Evolutionary conservation across 2,797 vertebrate genomes (phyloP).

Genomic region (Chiroxiphia lanceolata): DNA sequence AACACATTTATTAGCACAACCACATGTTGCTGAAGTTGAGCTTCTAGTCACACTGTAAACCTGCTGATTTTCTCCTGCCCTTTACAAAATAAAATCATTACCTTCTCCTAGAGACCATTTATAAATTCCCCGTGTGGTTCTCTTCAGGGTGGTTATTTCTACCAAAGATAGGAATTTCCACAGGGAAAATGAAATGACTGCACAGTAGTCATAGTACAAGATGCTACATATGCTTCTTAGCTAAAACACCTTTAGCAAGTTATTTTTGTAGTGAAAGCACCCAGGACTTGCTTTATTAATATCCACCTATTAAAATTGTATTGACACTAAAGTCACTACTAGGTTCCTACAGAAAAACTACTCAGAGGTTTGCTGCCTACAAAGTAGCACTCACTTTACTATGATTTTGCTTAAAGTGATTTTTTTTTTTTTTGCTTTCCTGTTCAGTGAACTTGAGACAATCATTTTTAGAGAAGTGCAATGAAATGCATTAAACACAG

Average conservation of each 20-base stretch:
- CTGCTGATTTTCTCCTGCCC: neutral
- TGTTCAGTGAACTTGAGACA: constrained; percentile 26
- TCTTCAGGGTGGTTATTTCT: neutral
- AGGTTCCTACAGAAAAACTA: neutral
- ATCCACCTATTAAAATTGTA: neutral
- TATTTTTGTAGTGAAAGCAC: neutral
- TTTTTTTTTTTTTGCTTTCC: constrained; percentile 31
- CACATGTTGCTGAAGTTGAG: neutral
- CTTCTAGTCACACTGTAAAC: neutral
- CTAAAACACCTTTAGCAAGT: neutral
- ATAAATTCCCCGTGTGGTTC: neutral
- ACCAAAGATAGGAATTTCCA: neutral
- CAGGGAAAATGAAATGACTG: neutral
- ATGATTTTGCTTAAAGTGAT: neutral
- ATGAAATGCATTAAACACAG: constrained; percentile 23
- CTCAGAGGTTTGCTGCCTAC: neutral
- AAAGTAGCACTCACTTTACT: neutral
- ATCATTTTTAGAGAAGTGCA: neutral
- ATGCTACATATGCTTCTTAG: neutral
- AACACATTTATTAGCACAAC: neutral
- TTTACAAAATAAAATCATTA: neutral
- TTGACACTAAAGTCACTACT: neutral
- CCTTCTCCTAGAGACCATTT: neutral
- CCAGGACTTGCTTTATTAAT: neutral
- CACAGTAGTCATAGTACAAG: neutral